Percentiles rank a stretch among this genome's conserved stretches.
These are phyloP conservation scores for Trachelus stipa DNA, from an alignment of 2,888 invertebrate genomes.

Conservation along the genomic window DNA sequence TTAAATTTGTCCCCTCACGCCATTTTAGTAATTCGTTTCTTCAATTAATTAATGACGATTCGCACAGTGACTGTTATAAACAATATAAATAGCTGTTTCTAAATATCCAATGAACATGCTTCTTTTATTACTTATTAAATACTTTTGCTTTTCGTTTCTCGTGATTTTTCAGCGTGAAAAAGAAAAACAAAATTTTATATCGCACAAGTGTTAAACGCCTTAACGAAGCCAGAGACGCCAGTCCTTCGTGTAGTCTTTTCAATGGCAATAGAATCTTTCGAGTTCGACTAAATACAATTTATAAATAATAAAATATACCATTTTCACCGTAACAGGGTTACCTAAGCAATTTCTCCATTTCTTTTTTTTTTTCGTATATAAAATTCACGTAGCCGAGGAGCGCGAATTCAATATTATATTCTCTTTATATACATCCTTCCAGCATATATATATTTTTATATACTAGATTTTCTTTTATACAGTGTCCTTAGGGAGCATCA, in stretches of 20 bases:
- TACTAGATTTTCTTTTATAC: slow-evolving; percentile 25
- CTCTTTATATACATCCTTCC: slow-evolving; percentile 36
- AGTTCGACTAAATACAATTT: slow-evolving; percentile 42
- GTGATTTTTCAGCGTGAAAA: slow-evolving; percentile 11
- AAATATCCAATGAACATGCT: slow-evolving; percentile 1
- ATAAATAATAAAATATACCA: slow-evolving; percentile 56
- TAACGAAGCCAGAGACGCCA: slow-evolving; percentile 44
- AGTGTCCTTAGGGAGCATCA: slow-evolving; percentile 21
- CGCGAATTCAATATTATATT: slow-evolving; percentile 29
- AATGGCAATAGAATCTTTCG: slow-evolving; percentile 52
- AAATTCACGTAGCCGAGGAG: slow-evolving; percentile 19
- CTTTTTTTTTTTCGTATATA: slow-evolving; percentile 29
- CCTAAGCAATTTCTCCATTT: slow-evolving; percentile 34
- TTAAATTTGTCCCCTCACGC: background rate
- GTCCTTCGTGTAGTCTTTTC: slow-evolving; percentile 47
- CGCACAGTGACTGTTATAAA: background rate
- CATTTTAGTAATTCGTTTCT: background rate
- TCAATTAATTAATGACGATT: background rate
- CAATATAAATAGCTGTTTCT: background rate
- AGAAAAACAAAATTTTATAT: slow-evolving; percentile 20
- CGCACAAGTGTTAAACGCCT: background rate
- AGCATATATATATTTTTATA: slow-evolving; percentile 26
- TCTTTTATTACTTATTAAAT: slow-evolving; percentile 27
- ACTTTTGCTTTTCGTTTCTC: slow-evolving; percentile 4
- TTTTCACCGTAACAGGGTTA: slow-evolving; percentile 47